Evolutionary conservation across 2,113 vertebrate species (phyloP).

Genomic region (Erythrocercus mccallii): DNA sequence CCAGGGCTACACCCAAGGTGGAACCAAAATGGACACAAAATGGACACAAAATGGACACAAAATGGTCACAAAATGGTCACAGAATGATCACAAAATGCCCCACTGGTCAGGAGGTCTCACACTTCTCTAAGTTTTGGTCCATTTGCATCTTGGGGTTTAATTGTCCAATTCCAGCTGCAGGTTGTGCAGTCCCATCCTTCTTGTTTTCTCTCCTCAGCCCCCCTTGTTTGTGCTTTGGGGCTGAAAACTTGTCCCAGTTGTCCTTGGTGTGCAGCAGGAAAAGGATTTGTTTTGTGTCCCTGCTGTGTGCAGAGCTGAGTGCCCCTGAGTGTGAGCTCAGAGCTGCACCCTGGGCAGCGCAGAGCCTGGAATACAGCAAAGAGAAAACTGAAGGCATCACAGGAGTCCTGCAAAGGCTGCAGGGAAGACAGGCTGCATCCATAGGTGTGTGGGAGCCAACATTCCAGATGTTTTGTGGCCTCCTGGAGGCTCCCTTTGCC

Average conservation of each 20-base stretch:
- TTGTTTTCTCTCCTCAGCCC: too few species aligned
- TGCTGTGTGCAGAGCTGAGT: neutral
- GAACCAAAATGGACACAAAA: too few species aligned
- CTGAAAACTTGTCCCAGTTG: neutral
- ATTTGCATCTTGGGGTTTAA: neutral
- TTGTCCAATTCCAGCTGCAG: too few species aligned
- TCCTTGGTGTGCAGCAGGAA: neutral
- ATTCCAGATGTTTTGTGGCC: neutral
- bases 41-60: too few species aligned
- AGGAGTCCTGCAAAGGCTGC: rapidly evolving
- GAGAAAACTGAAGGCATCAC: neutral
- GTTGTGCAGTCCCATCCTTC: too few species aligned
- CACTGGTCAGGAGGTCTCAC: too few species aligned
- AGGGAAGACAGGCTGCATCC: neutral
- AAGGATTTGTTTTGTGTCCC: neutral
- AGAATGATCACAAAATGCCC: too few species aligned
- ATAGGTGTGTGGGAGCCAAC: neutral
- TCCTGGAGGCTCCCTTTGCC: neutral
- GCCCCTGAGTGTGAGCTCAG: neutral
- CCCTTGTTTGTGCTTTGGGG: too few species aligned
- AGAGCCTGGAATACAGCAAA: neutral
- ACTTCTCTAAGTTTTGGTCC: neutral
- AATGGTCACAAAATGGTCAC: too few species aligned
- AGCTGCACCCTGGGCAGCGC: neutral
- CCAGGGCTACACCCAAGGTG: too few species aligned